Conservation (phyloP, 2,888 invertebrate species). For the Abscondita cerata region DNA sequence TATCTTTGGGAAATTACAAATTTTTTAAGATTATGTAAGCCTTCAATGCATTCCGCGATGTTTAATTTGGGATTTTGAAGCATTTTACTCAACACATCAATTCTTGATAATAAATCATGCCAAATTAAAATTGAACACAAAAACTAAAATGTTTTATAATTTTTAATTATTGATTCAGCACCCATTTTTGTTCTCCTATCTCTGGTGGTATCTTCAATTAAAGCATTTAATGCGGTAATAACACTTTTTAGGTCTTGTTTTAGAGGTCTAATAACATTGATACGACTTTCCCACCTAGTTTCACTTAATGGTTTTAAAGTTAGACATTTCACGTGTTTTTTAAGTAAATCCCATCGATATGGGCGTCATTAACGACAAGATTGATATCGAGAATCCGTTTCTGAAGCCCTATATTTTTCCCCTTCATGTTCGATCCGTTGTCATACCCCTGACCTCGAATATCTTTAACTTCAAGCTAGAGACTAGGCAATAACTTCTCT, state of each 20-base stretch:
- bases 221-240: background rate
- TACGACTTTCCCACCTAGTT: slow-evolving; percentile 30
- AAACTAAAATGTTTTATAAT: slow-evolving; percentile 22
- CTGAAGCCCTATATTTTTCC: too few relatives aligned
- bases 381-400: too few relatives aligned
- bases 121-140: background rate
- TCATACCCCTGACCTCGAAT: too few relatives aligned
- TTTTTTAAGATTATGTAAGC: slow-evolving; percentile 29
- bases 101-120: too few relatives aligned
- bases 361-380: too few relatives aligned
- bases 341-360: slow-evolving; percentile 34
- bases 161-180: slow-evolving; percentile 20
- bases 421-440: too few relatives aligned
- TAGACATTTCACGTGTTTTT: slow-evolving; percentile 34
- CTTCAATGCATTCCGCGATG: background rate
- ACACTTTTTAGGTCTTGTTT: slow-evolving; percentile 21
- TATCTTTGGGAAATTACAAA: slow-evolving; percentile 25
- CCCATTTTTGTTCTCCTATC: slow-evolving; percentile 21
- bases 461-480: too few relatives aligned
- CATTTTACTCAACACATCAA: background rate
- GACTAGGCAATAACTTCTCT: too few relatives aligned
- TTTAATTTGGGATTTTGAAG: background rate
- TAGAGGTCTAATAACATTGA: slow-evolving; percentile 22
- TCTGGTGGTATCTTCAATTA: too few relatives aligned
- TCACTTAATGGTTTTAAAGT: slow-evolving; percentile 38